phyloP scores from a whole-genome alignment of 1,140 invertebrate species.

The Geopemphigus sp. region DNA sequence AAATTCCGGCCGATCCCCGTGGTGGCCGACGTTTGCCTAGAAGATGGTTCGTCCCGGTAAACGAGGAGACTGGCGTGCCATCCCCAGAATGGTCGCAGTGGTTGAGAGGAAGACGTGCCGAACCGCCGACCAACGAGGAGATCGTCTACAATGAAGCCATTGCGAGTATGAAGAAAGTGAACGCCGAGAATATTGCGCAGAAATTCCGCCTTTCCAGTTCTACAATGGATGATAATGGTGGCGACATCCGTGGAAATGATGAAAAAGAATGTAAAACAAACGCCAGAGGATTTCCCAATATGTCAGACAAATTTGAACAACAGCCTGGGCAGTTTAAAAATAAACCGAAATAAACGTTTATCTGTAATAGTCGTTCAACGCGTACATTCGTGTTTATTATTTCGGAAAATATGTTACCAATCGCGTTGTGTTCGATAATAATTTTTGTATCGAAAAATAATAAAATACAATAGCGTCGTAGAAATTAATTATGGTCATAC shows the following conservation, averaged over 20 bases:
- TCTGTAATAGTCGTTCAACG: too few relatives aligned
- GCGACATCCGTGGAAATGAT: too few relatives aligned
- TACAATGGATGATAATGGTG: neutral
- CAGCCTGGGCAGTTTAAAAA: slow-evolving; percentile 15
- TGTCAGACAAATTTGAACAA: slow-evolving; percentile 45
- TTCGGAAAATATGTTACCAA: too few relatives aligned
- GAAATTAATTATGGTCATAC: too few relatives aligned
- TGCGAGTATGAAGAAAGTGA: slow-evolving; percentile 69
- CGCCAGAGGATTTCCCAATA: slow-evolving; percentile 41
- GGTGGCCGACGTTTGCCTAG: slow-evolving; percentile 62
- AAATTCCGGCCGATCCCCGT: slow-evolving; percentile 65
- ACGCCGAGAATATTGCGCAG: slow-evolving; percentile 68
- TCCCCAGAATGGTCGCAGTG: slow-evolving; percentile 81
- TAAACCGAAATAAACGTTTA: slow-evolving; percentile 7
- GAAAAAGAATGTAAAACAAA: neutral
- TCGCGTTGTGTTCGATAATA: too few relatives aligned
- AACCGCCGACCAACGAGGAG: slow-evolving; percentile 72
- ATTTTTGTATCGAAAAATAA: too few relatives aligned
- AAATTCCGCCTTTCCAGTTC: slow-evolving; percentile 41
- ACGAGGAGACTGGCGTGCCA: slow-evolving; percentile 59
- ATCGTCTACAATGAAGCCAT: slow-evolving; percentile 67
- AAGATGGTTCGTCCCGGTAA: slow-evolving; percentile 71
- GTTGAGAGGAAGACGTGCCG: slow-evolving; percentile 67
- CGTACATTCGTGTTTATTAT: too few relatives aligned
- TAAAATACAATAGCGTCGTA: too few relatives aligned